These are phyloP conservation scores for Plutomurus gul DNA, from an alignment of 1,140 invertebrate species.

Conservation along the genomic window DNA sequence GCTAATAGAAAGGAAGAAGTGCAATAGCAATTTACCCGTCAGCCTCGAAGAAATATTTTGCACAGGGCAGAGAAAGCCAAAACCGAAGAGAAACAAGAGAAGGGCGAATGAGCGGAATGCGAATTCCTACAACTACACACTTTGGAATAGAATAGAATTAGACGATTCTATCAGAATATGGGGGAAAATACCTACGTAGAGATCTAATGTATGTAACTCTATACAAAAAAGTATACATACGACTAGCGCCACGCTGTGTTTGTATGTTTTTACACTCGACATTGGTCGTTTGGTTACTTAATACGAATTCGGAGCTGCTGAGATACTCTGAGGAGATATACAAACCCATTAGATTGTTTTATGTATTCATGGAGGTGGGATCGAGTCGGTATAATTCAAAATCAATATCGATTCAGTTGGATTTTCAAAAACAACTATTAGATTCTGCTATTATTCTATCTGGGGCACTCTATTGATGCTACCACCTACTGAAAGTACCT, in stretches of 20 bases:
- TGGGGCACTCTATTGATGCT: too few relatives aligned
- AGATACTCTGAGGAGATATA: background rate
- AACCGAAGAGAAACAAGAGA: background rate
- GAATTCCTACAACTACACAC: background rate
- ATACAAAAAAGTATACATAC: background rate
- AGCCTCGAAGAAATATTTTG: constrained; percentile 23
- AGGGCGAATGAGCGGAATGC: background rate
- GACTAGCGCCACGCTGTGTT: background rate
- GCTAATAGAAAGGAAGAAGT: constrained; percentile 13
- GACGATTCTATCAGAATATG: constrained; percentile 24
- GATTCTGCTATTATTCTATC: too few relatives aligned
- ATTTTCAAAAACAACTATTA: too few relatives aligned
- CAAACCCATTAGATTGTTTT: constrained; percentile 8
- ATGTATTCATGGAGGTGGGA: background rate
- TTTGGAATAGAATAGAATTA: background rate
- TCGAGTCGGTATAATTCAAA: too few relatives aligned
- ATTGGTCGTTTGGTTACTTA: background rate
- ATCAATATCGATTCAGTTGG: too few relatives aligned
- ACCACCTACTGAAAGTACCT: too few relatives aligned
- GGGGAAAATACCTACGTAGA: background rate
- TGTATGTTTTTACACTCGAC: background rate
- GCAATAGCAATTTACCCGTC: constrained; percentile 26
- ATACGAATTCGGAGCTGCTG: background rate
- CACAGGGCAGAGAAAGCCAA: background rate
- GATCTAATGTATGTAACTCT: background rate